phyloP scores from a whole-genome alignment of 2,797 vertebrate genomes.

The Muscicapa comitata region DNA sequence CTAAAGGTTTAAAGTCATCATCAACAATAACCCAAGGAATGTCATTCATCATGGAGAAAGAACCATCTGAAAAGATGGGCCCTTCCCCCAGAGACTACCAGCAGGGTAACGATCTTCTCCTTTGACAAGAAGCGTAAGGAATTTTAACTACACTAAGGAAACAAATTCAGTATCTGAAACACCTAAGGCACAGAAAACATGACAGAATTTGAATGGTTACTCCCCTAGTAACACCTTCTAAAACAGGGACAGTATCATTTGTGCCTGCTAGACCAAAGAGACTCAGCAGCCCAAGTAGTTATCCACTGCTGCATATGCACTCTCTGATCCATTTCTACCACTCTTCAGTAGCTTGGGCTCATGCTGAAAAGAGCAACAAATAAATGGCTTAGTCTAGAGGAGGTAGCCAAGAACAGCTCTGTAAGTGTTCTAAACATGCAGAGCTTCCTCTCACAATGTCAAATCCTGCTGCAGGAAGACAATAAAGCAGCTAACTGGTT shows the following conservation, averaged over 20 bases:
- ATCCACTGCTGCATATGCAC: not conserved
- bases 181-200: not conserved
- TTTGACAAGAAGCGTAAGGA: not conserved
- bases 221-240: not conserved
- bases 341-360: not conserved
- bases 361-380: not conserved
- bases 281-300: not conserved
- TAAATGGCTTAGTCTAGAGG: not conserved
- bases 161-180: not conserved
- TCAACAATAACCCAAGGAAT: not conserved
- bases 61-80: not conserved
- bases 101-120: not conserved
- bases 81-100: not conserved
- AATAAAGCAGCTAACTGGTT: not conserved
- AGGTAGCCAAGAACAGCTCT: not conserved
- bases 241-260: not conserved
- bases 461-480: not conserved
- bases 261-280: not conserved
- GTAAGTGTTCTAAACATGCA: not conserved
- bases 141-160: not conserved
- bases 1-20: not conserved
- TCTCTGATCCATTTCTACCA: not conserved
- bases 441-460: not conserved
- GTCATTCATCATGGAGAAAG: fast-evolving
- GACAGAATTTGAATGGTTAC: not conserved